Evolutionary conservation across 2,113 vertebrate species (phyloP).

Genomic region (Sinocyclocheilus anshuiensis): DNA sequence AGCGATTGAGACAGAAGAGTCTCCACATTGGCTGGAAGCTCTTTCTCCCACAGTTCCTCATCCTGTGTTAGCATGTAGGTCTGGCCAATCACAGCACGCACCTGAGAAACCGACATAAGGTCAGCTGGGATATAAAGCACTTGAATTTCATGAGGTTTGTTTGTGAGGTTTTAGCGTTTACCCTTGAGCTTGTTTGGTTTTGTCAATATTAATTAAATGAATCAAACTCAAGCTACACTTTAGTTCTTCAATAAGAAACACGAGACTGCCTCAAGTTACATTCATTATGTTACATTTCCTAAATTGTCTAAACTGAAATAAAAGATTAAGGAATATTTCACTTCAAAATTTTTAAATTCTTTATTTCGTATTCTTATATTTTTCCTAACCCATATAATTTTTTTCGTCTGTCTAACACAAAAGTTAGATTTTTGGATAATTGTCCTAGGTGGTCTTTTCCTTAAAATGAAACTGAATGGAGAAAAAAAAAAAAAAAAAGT

Average conservation of each 20-base stretch:
- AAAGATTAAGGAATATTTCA: not conserved
- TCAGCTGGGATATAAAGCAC: not conserved
- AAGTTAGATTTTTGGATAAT: not conserved
- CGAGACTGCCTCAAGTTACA: not conserved
- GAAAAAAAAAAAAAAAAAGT: not conserved
- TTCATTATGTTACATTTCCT: not conserved
- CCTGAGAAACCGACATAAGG: constrained; percentile 67
- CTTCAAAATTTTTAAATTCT: not conserved
- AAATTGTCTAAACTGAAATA: not conserved
- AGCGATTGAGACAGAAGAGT: constrained; percentile 71
- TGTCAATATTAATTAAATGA: not conserved
- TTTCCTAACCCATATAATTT: not conserved
- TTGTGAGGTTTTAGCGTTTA: not conserved
- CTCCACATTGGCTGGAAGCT: constrained; percentile 82
- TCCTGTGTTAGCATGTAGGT: constrained; percentile 90
- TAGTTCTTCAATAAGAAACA: not conserved
- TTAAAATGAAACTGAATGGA: not conserved
- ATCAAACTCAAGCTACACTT: not conserved
- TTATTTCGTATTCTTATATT: not conserved
- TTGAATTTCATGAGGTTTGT: not conserved
- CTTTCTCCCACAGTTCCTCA: constrained; percentile 89
- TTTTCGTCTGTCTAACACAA: not conserved
- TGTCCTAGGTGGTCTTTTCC: not conserved
- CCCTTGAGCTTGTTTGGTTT: not conserved
- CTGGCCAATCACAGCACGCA: constrained; percentile 84